phyloP scores from a whole-genome alignment of 35 echinoderm and acorn worm species.

The Holothuria glaberrima region DNA sequence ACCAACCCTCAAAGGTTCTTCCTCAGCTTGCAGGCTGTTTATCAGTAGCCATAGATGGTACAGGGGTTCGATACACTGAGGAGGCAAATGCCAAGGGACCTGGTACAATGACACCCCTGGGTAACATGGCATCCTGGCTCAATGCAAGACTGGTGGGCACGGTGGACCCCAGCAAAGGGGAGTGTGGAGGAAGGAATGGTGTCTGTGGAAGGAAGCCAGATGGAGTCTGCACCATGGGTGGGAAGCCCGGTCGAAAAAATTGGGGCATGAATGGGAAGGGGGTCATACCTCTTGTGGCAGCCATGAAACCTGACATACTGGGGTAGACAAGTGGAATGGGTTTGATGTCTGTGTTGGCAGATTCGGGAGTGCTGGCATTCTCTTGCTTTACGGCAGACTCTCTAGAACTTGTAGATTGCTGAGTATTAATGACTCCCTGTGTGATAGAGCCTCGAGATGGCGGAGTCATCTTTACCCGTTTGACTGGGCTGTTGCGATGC shows the following conservation, averaged over 20 bases:
- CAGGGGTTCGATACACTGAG: constrained; percentile 43
- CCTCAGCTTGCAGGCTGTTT: constrained; percentile 52
- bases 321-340: constrained; percentile 44
- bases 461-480: constrained; percentile 76
- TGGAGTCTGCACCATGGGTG: constrained; percentile 59
- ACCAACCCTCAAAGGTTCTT: too few species aligned
- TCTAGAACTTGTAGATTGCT: constrained; percentile 2
- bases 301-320: constrained; percentile 33
- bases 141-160: constrained; percentile 63
- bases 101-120: constrained; percentile 63
- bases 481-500: not conserved
- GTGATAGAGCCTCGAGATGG: constrained; percentile 82
- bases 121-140: constrained; percentile 61
- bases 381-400: constrained; percentile 20
- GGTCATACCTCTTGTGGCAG: constrained; percentile 44
- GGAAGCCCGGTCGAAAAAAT: constrained; percentile 34
- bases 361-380: constrained; percentile 15
- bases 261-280: constrained; percentile 50
- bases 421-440: constrained; percentile 78
- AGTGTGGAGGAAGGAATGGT: constrained; percentile 60
- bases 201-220: constrained; percentile 60
- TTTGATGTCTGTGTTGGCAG: constrained; percentile 2
- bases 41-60: constrained; percentile 22
- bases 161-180: constrained; percentile 59
- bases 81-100: constrained; percentile 58